Evolutionary conservation across 2,797 vertebrate genomes (phyloP).

Genomic region (Galago senegalensis): DNA sequence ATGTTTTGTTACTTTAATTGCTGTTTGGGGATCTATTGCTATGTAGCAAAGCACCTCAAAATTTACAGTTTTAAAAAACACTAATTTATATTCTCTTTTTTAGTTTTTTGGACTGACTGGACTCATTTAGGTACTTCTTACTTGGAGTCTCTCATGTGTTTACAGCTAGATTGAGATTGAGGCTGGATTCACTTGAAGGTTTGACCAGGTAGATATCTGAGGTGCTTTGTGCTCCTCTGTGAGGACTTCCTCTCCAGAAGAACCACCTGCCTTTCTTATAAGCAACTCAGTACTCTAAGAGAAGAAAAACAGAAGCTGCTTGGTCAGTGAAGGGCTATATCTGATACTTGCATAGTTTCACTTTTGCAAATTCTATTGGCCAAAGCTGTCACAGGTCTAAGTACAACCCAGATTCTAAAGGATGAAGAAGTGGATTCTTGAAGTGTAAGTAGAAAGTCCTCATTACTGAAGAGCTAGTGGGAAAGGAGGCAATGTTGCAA

Average conservation of each 20-base stretch:
- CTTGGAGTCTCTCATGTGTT: neutral
- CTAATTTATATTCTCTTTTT: neutral
- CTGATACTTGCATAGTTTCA: neutral
- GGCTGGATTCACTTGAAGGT: neutral
- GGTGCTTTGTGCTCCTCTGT: neutral
- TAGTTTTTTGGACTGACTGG: neutral
- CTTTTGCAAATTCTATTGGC: neutral
- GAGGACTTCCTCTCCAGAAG: neutral
- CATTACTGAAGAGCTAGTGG: neutral
- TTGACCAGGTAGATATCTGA: neutral
- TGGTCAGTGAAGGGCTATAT: neutral
- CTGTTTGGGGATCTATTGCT: neutral
- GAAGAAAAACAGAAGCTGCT: neutral
- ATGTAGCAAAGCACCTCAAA: neutral
- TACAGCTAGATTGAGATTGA: neutral
- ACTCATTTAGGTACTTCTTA: neutral
- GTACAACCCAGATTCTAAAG: neutral
- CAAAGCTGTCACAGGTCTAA: neutral
- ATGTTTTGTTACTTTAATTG: neutral
- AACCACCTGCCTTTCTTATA: neutral
- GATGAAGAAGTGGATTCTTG: neutral
- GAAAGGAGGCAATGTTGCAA: neutral
- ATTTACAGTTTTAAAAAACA: neutral
- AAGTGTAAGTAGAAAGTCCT: neutral
- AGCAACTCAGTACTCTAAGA: neutral